Conservation (phyloP, 1,140 invertebrate species). For the Meloidogyne floridensis region DNA sequence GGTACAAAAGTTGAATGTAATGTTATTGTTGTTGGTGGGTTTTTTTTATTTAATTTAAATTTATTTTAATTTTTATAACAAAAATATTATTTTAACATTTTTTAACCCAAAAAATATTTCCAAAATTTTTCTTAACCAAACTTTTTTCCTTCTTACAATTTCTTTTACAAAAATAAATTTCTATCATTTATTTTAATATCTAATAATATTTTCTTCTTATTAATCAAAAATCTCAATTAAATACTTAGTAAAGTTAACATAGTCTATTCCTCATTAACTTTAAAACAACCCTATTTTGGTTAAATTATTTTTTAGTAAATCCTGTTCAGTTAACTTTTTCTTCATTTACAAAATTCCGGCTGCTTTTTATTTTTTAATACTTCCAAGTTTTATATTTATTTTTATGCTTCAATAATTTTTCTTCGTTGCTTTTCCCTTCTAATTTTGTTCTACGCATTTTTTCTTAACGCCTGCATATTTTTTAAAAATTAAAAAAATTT, state of each 20-base stretch:
- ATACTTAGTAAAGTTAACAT: no score
- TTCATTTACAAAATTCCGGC: background rate
- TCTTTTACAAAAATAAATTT: background rate
- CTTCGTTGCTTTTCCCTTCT: background rate
- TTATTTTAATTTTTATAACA: constrained; percentile 28
- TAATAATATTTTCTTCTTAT: no score
- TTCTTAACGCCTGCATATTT: constrained; percentile 16
- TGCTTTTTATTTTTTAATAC: background rate
- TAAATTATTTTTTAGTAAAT: no score
- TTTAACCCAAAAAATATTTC: constrained; percentile 7
- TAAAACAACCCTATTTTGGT: no score
- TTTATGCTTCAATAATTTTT: constrained; percentile 1
- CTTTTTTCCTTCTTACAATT: constrained; percentile 14
- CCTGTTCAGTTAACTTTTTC: no score
- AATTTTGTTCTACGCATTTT: background rate
- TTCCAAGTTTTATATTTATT: constrained; percentile 3
- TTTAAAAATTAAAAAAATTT: background rate
- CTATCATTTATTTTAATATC: background rate
- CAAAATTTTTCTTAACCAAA: background rate
- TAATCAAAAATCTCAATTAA: no score
- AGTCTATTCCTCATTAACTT: no score
- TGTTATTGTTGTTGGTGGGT: constrained; percentile 68
- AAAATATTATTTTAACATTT: constrained; percentile 32
- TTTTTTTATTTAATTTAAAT: constrained; percentile 23
- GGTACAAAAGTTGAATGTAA: constrained; percentile 64